Percentiles rank a stretch among this genome's conserved stretches.
Conservation (phyloP, 2,797 vertebrate species). For the Saxicola maurus region DNA sequence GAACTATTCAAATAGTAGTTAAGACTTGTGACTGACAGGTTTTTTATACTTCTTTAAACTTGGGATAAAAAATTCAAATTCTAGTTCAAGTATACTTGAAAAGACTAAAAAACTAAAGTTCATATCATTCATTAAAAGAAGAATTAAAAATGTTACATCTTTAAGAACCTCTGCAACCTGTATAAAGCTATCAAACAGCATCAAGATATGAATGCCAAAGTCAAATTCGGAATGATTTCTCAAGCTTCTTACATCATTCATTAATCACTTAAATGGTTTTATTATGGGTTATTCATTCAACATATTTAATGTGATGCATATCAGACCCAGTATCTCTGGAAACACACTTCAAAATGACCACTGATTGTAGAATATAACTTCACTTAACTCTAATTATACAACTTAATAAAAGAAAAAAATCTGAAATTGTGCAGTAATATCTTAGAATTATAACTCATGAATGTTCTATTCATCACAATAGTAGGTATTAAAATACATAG, state of each 20-base stretch:
- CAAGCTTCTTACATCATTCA: neutral
- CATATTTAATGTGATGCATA: neutral
- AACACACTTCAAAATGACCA: neutral
- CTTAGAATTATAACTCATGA: neutral
- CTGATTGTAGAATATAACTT: neutral
- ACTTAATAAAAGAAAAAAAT: neutral
- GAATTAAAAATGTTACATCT: neutral
- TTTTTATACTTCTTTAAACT: neutral
- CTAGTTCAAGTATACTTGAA: neutral
- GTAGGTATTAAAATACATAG: neutral
- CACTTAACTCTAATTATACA: neutral
- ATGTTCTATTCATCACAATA: neutral
- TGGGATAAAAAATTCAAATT: neutral
- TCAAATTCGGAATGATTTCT: neutral
- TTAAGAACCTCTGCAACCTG: neutral
- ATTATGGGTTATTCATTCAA: neutral
- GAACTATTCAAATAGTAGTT: neutral
- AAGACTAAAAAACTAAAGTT: neutral
- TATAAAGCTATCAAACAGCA: neutral
- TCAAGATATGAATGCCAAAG: neutral
- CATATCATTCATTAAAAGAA: neutral
- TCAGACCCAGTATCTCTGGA: neutral
- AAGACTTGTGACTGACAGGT: neutral
- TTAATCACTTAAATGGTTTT: neutral
- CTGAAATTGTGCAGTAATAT: neutral